Percentiles rank a stretch among this genome's conserved stretches.
Evolutionary conservation across 2,797 vertebrate species (phyloP).

Genomic region (Atherinosoma microstoma): DNA sequence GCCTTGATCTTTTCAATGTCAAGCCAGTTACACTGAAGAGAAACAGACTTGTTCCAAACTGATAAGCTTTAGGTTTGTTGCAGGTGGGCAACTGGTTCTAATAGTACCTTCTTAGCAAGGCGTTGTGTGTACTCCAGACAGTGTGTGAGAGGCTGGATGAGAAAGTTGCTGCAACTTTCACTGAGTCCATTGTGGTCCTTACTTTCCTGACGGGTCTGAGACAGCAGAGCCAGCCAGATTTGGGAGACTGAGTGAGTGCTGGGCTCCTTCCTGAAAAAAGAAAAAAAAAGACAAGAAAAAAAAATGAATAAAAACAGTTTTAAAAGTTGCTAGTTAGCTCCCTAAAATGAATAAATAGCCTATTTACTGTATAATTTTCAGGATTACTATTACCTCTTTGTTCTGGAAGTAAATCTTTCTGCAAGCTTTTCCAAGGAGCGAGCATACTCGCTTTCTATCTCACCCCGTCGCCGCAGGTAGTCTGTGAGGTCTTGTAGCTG

Average conservation of each 20-base stretch:
- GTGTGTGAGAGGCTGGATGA: conserved; percentile 79
- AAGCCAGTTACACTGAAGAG: background rate
- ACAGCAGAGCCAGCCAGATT: conserved; percentile 78
- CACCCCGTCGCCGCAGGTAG: conserved; percentile 81
- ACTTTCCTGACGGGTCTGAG: conserved; percentile 82
- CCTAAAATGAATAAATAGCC: background rate
- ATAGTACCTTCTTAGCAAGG: conserved; percentile 81
- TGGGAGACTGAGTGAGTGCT: conserved; percentile 74
- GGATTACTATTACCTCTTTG: conserved; percentile 70
- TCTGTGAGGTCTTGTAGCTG: conserved; percentile 84
- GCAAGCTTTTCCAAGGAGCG: conserved; percentile 83
- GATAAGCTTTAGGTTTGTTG: background rate
- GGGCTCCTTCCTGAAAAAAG: conserved; percentile 76
- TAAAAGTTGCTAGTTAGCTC: background rate
- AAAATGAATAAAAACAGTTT: background rate
- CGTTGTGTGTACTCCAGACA: conserved; percentile 83
- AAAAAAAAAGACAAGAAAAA: fast-evolving
- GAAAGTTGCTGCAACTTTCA: conserved; percentile 74
- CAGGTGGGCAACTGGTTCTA: background rate
- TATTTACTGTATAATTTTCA: background rate
- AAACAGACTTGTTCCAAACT: background rate
- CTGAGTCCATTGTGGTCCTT: conserved; percentile 77
- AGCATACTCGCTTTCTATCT: conserved; percentile 84
- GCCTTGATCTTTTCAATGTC: background rate
- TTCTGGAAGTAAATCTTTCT: conserved; percentile 79